Evolutionary conservation across 30 jellyfish, hydroid and myxozoan species (phyloP), one percentile per base, ranked within the genome.

Genomic region (Phacellophora camtschatica): DNA sequence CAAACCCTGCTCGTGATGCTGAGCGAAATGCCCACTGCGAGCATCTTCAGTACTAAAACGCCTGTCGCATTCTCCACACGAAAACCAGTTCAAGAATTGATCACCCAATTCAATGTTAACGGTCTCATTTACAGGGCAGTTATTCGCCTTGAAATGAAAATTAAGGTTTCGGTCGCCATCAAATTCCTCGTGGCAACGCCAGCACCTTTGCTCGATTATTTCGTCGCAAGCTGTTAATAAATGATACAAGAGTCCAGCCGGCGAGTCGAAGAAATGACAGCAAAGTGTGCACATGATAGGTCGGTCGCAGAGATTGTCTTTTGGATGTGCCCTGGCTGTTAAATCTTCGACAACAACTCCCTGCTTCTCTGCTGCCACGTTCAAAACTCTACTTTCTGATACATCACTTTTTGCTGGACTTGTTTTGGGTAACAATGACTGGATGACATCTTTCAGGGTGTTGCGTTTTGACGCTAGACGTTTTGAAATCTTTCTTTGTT

Each of bases 191-290:
- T 66, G 16, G 39, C 81, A 66, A 3, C 81, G 62, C 81, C 81
- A 66, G 81, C 81, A 66, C 5, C n/a, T 66, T 9, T 31, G 57
- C 9, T 37, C 35, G 42, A 4, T 20, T 9, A 66, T 16, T 20
- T 66, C 64, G 11, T 66, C 81, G 20, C 81, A 66, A 1, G 81
- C 12, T 13, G 81, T 66, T 5, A 66, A 41, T 18, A 66, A 37
- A 66, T 66, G 81, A 37, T 66, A 66, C 64, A 27, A 37, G 64
- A 66, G 15, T 15, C 81, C 81, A 8, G 19, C 63, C 3, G 65
- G 64, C 30, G 64, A 34, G 5, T 34, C 81, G 24, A 66, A 66
- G 63, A 66, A 37, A 3, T 37, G 81, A 13, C 37, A 66, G 11
- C 81, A 66, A 2, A 66, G 81, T 5, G 39, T 28, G 11, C 81